Conservation (phyloP, 2,797 vertebrate species). For the Sebastes minor region DNA sequence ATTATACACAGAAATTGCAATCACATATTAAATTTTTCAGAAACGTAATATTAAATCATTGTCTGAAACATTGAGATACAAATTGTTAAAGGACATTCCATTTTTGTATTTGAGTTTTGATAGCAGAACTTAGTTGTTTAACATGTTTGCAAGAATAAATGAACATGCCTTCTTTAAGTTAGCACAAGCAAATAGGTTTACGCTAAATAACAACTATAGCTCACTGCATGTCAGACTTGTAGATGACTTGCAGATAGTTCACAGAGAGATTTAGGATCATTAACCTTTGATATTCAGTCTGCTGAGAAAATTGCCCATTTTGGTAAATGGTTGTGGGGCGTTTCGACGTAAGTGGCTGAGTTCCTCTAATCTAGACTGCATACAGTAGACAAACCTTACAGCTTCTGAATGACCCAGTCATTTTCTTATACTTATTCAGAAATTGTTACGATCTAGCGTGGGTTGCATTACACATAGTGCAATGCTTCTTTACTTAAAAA, state of each 20-base stretch:
- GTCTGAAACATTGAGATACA: neutral
- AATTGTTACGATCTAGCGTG: neutral
- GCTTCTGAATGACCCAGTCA: neutral
- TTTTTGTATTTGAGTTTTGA: neutral
- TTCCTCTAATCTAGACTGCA: neutral
- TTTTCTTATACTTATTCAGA: neutral
- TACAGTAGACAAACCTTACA: neutral
- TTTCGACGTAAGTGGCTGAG: slow-evolving; percentile 5
- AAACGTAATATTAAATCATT: neutral
- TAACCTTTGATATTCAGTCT: slow-evolving; percentile 13
- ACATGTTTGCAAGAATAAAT: neutral
- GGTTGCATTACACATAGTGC: neutral
- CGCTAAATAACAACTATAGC: neutral
- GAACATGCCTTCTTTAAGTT: neutral
- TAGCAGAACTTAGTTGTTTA: neutral
- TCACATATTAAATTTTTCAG: neutral
- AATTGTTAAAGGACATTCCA: neutral
- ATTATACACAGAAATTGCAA: neutral
- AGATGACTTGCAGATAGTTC: neutral
- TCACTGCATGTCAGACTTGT: neutral
- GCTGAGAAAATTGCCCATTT: slow-evolving; percentile 20
- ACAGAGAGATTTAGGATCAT: neutral
- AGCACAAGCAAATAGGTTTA: neutral
- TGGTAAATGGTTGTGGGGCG: neutral
- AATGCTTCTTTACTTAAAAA: neutral